A percentile compares a stretch with the other conserved stretches of the same genome.
phyloP scores from a whole-genome alignment of 1,140 invertebrate species.

The Drosophila bocqueti region DNA sequence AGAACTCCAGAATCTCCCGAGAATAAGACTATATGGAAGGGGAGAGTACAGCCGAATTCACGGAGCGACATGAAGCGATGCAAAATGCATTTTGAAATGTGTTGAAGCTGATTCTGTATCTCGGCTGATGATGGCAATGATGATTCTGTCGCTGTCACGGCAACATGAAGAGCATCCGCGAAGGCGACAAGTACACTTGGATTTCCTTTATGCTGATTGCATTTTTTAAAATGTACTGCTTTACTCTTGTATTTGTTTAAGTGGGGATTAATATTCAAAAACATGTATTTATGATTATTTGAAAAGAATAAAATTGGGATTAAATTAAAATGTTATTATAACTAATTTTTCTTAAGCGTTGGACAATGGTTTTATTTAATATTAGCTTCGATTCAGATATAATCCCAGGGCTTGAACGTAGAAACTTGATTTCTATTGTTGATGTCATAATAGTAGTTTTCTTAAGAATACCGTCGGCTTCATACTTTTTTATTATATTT shows the following conservation, averaged over 20 bases:
- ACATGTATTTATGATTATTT: not conserved
- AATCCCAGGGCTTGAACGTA: too few relatives aligned
- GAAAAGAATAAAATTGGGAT: too few relatives aligned
- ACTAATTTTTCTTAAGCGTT: too few relatives aligned
- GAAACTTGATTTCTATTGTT: too few relatives aligned
- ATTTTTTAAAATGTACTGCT: not conserved
- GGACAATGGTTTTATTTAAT: too few relatives aligned
- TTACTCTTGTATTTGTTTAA: not conserved
- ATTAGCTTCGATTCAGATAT: too few relatives aligned
- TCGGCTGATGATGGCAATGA: slow-evolving; percentile 51
- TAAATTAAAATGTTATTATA: too few relatives aligned
- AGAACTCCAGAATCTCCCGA: not conserved
- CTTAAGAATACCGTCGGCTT: not conserved
- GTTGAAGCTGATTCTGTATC: slow-evolving; percentile 29
- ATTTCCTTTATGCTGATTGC: not conserved
- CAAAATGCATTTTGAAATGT: slow-evolving; percentile 73
- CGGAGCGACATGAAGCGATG: slow-evolving; percentile 58
- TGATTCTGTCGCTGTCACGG: slow-evolving; percentile 34
- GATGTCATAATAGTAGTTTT: not conserved
- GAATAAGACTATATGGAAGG: not conserved
- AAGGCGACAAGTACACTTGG: slow-evolving; percentile 16
- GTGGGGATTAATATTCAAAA: not conserved
- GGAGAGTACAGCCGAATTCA: slow-evolving; percentile 24
- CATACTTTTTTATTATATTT: not conserved
- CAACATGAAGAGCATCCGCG: slow-evolving; percentile 36